Base-by-base conservation (phyloP, 2,113 vertebrate species). In the Sinocyclocheilus anophthalmus region DNA sequence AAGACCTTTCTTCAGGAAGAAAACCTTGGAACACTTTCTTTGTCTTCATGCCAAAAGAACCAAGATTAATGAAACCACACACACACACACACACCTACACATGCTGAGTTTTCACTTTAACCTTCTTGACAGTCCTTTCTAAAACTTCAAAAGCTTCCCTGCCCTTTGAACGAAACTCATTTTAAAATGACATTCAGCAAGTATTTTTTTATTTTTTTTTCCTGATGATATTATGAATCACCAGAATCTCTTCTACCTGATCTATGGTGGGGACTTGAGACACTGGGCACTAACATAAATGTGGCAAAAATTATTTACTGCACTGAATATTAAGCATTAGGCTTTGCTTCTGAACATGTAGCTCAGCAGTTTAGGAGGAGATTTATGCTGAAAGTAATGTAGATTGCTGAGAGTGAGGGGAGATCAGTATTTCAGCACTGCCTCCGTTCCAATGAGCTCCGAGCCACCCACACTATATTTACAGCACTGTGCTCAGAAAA, bases 281-380 rank as follows among this genome's bases (percentile, higher is more conserved):
- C 61, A 67, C 42, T 67, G 79, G 37, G 37, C 22, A 48, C 61
- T 81, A 67, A 16, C 77, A 87, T 88, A 82, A 70, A 87, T 79
- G 59, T 70, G 30, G 72, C 87, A 55, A 82, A 80, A 18, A 86
- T 77, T 37, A 89, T 90, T 91, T 90, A 92, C 63, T 70, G 45
- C 67, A 0, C 57, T 78, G 89, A 87, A 92, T 91, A 92, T 92
- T 87, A 88, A 87, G 87, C 39, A 59, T 86, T 87, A 91, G 87
- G 69, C 75, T 82, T 83, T 67, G 80, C 79, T 76, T 61, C 87
- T 20, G 61, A 67, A 81, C 61, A 67, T 67, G 79, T 81, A 81
- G 37, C 79, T 92, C 92, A 93, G 91, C 91, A 84, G 86, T 93
- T 91, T 87, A 76, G 24, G 42, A 88, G 83, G 83, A 91, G 89